Base-by-base conservation (phyloP, 2,797 vertebrate species). In the Rhinatrema bivittatum region DNA sequence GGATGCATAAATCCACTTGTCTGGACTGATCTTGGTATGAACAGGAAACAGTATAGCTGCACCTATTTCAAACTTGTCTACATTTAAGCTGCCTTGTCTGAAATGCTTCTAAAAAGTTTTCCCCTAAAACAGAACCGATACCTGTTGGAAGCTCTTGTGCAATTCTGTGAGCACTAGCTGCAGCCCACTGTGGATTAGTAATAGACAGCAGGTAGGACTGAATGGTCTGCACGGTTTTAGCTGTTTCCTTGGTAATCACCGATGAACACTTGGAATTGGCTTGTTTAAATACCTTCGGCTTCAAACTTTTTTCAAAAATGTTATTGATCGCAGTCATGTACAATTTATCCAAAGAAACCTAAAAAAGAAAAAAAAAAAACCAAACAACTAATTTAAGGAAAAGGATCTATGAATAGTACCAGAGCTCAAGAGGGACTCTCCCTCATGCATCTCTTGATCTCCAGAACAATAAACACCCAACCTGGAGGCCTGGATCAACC, bases 91-190 rank as follows among this genome's bases (percentile, higher is more conserved):
- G n/a, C n/a, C n/a, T n/a, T n/a, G n/a, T n/a, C n/a, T n/a, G n/a
- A n/a, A n/a, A n/a, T n/a, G n/a, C n/a, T n/a, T n/a, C n/a, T n/a
- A 14, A n/a, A 12, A 23, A 28, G 10, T 7, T 13, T 9, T n/a
- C 13, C 42, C 20, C 12, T 5, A 20, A 40, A 9, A 15, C n/a
- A 25, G 16, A 9, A n/a, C 5, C 30, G 25, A n/a, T 24, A 97
- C 96, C 94, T 73, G 84, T 70, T 3, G 91, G 92, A 46, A 99
- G 75, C 22, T 98, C 91, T 72, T 97, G 91, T 29, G 90, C 78
- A 36, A 98, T 88, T 52, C 78, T 94, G 70, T 91, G 82, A 28
- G 91, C 87, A 0, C 91, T 91, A 31, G 93, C 94, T 3, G 84
- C 84, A 0, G 94, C 92, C 87, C 88, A 95, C 65, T 99, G 92